These are phyloP conservation scores for Drosophila algonquin DNA, from an alignment of 2,888 invertebrate genomes.

Conservation along the genomic window DNA sequence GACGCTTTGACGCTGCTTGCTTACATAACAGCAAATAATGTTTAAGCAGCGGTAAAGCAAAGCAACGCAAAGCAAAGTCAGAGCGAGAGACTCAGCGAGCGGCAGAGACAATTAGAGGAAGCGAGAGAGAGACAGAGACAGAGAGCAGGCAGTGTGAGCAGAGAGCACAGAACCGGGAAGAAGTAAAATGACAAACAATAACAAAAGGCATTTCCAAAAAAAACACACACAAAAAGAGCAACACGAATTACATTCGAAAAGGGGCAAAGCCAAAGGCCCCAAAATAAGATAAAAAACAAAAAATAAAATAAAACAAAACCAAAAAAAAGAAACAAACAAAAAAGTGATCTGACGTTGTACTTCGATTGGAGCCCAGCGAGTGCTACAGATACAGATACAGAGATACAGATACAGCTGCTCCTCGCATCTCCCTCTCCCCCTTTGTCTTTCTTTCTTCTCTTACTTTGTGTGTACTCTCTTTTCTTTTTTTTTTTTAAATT, in stretches of 20 bases:
- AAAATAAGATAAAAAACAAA: slow-evolving; percentile 7
- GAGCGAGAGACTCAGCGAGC: slow-evolving; percentile 4
- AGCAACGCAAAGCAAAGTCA: slow-evolving; percentile 41
- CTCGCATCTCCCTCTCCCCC: slow-evolving; percentile 7
- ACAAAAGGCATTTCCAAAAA: slow-evolving; percentile 44
- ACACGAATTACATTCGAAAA: slow-evolving; percentile 43
- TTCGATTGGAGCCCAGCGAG: slow-evolving; percentile 32
- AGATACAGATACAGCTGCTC: slow-evolving; percentile 21
- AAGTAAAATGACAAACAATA: slow-evolving; percentile 63
- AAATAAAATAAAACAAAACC: slow-evolving; percentile 16
- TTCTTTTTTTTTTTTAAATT: slow-evolving; percentile 29
- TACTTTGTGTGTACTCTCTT: slow-evolving; percentile 11
- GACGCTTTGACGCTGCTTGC: slow-evolving; percentile 43
- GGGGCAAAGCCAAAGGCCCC: slow-evolving; percentile 45
- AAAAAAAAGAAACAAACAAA: not conserved
- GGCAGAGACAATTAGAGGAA: slow-evolving; percentile 6
- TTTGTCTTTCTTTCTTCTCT: slow-evolving; percentile 13
- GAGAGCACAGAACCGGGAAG: slow-evolving; percentile 34
- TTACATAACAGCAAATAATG: slow-evolving; percentile 80
- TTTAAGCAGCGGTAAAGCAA: slow-evolving; percentile 74
- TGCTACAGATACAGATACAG: slow-evolving; percentile 27
- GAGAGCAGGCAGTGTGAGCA: not conserved
- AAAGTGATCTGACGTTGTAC: slow-evolving; percentile 39
- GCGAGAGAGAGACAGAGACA: not conserved
- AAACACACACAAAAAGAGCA: slow-evolving; percentile 37